A percentile compares a stretch with the other conserved stretches of the same genome.
Evolutionary conservation across 2,113 vertebrate species (phyloP).

Genomic region (Capra hircus): DNA sequence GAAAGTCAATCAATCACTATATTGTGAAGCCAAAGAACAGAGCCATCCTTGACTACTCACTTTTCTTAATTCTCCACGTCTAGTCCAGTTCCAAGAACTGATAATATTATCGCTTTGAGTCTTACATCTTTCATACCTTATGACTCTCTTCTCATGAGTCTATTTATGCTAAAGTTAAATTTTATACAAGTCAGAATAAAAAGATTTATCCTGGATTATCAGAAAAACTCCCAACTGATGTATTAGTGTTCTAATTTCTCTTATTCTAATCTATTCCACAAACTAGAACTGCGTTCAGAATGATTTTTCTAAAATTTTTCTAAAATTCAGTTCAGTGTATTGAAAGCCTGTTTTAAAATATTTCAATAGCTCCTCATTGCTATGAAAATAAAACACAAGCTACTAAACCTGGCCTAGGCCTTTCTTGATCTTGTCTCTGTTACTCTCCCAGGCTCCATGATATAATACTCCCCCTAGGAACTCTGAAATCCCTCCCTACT

Average conservation of each 20-base stretch:
- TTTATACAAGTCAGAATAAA: background rate
- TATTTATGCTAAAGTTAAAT: background rate
- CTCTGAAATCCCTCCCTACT: background rate
- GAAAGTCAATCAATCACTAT: too few relatives aligned
- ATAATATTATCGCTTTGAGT: background rate
- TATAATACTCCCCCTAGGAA: too few relatives aligned
- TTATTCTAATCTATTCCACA: background rate
- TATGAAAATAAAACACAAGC: background rate
- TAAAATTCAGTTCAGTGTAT: background rate
- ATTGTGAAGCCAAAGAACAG: background rate
- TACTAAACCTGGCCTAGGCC: too few relatives aligned
- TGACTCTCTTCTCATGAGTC: background rate
- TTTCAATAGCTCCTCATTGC: background rate
- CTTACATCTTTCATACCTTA: background rate
- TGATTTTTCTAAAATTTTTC: background rate
- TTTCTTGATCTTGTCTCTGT: background rate
- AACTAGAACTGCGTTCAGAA: background rate
- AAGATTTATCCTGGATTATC: background rate
- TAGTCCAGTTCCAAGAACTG: background rate
- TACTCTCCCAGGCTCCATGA: accelerated
- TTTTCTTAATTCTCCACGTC: background rate
- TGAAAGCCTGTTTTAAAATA: background rate
- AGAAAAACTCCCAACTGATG: background rate
- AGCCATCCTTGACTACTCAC: background rate
- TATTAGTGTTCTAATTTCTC: background rate